Base-by-base conservation (phyloP, 2,113 vertebrate species). In the Rissa tridactyla region DNA sequence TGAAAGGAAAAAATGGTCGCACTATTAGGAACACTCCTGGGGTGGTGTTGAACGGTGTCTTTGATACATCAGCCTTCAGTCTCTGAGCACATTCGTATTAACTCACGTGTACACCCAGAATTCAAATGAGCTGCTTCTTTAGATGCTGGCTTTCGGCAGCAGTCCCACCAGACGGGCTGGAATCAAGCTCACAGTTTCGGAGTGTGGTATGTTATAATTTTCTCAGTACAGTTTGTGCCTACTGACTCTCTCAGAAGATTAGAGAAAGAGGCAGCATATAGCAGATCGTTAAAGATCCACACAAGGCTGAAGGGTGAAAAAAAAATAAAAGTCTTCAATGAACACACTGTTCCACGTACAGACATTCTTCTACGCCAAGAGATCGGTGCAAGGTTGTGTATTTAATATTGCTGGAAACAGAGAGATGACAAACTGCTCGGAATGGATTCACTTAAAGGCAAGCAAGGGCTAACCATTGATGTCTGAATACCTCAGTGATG, bases 101-200 rank as follows among this genome's bases (percentile, higher is more conserved):
- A 97, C 96, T 97, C 96, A 95, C 94, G 40, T 97, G 94, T 96
- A 97, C 95, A 97, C 88, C 62, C 95, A 95, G 98, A 98, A 98
- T 98, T 98, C 97, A 98, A 98, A 98, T 97, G 96, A 98, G 96
- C 86, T 98, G 87, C 94, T 95, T 93, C 96, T 97, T 97, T 97
- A 97, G 95, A 97, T 92, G 95, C 94, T 95, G 96, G 95, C 95
- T 98, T 97, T 96, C 95, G 97, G 95, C 95, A 96, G 96, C 49
- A n/a, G 69, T 97, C 97, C 96, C 97, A 82, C 38, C 85, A 98
- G 97, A 98, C 55, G 57, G 81, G 60, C 89, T 96, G 96, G 94
- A 97, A 97, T 97, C 95, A 97, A 97, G 97, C 92, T 93, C 91
- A 76, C 68, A 60, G 94, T 94, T 97, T 97, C 97, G 84, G 36